Percentiles rank a stretch among this genome's conserved stretches.
phyloP scores from a whole-genome alignment of 2,888 invertebrate species.

The Erebia palarica region DNA sequence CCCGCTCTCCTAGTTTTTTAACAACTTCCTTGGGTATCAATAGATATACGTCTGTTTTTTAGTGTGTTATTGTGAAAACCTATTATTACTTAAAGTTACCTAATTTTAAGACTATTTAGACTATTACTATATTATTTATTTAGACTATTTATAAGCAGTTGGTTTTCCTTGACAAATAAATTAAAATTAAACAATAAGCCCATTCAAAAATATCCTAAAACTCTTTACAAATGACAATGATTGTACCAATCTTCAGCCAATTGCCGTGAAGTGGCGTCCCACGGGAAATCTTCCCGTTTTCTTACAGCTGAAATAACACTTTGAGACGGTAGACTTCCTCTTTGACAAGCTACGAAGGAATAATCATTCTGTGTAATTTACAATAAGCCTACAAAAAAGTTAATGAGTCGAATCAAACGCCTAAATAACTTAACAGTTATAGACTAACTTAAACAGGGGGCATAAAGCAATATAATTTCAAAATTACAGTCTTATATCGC shows the following conservation, averaged over 20 bases:
- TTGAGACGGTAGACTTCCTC: constrained; percentile 28
- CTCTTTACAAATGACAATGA: constrained; percentile 22
- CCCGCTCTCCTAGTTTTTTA: too few species aligned
- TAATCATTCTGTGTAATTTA: constrained; percentile 23
- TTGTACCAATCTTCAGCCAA: constrained; percentile 35
- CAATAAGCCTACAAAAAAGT: background rate
- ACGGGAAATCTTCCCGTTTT: constrained; percentile 35
- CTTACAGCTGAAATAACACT: constrained; percentile 30
- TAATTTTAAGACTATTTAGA: too few species aligned
- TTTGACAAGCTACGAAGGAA: constrained; percentile 23
- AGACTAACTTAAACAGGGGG: background rate
- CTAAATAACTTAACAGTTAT: background rate
- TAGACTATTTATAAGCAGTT: too few species aligned
- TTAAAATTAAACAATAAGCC: background rate
- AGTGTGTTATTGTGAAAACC: too few species aligned
- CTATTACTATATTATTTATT: too few species aligned
- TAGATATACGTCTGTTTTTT: too few species aligned
- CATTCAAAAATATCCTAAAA: constrained; percentile 11
- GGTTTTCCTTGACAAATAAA: too few species aligned
- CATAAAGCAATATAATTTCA: too few species aligned
- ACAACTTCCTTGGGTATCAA: too few species aligned
- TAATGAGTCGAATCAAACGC: background rate
- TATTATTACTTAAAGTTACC: too few species aligned
- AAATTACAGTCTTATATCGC: too few species aligned
- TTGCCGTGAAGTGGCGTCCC: constrained; percentile 34